A percentile compares a stretch with the other conserved stretches of the same genome.
Evolutionary conservation across 1,140 invertebrate genomes (phyloP).

Genomic region (Achatina immaculata): DNA sequence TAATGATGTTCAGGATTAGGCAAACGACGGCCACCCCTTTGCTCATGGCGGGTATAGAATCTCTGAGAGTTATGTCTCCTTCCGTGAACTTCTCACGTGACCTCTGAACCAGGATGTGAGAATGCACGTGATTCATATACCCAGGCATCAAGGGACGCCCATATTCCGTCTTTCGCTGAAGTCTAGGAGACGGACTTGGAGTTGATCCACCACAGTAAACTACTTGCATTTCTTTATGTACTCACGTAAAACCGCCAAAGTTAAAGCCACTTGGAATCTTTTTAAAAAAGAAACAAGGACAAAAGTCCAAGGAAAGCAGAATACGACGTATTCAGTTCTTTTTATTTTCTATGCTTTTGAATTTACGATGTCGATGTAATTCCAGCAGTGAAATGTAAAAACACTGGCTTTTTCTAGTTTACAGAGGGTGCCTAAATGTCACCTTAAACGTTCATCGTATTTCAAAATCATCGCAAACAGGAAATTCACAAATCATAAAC

Average conservation of each 20-base stretch:
- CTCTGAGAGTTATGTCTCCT: constrained; percentile 56
- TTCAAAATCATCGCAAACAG: too few species aligned
- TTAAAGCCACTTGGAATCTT: neutral
- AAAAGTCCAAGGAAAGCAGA: too few species aligned
- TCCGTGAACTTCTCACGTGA: constrained; percentile 49
- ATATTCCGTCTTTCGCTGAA: constrained; percentile 56
- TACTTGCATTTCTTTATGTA: constrained; percentile 52
- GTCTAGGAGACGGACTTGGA: constrained; percentile 58
- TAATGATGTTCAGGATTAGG: constrained; percentile 71
- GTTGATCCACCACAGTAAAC: constrained; percentile 65
- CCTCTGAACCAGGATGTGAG: constrained; percentile 33
- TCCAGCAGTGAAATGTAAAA: too few species aligned
- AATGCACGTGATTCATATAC: constrained; percentile 44
- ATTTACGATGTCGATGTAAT: too few species aligned
- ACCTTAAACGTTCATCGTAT: too few species aligned
- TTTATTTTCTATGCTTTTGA: too few species aligned
- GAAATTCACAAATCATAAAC: too few species aligned
- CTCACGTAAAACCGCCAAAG: neutral
- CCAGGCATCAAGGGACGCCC: constrained; percentile 57
- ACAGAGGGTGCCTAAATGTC: too few species aligned
- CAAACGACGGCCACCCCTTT: constrained; percentile 70
- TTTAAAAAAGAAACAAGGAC: too few species aligned
- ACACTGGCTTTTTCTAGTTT: too few species aligned
- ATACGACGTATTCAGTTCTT: too few species aligned
- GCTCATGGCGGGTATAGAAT: constrained; percentile 72